Conservation (phyloP, 2,888 invertebrate genomes). For the Drosophila leonis region DNA sequence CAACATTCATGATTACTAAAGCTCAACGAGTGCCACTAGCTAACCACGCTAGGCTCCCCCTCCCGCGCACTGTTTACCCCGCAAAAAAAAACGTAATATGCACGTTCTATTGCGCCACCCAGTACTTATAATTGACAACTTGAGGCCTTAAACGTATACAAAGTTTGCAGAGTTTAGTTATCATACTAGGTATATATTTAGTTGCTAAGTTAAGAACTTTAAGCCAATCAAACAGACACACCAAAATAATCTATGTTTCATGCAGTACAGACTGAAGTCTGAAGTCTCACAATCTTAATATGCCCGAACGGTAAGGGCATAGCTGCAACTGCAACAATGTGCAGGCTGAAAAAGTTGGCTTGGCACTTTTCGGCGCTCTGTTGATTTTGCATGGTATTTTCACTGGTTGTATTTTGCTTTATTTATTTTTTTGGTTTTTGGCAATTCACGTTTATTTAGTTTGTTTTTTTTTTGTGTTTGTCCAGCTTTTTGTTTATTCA, state of each 20-base stretch:
- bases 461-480: neutral
- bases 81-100: too few species aligned
- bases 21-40: too few species aligned
- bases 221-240: too few species aligned
- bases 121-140: too few species aligned
- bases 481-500: slow-evolving; percentile 41
- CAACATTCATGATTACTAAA: too few species aligned
- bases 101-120: too few species aligned
- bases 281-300: neutral
- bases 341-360: slow-evolving; percentile 52
- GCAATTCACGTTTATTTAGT: slow-evolving; percentile 16
- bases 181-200: too few species aligned
- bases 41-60: too few species aligned
- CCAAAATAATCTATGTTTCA: too few species aligned
- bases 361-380: slow-evolving; percentile 33
- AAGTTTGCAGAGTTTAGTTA: too few species aligned
- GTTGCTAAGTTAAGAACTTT: too few species aligned
- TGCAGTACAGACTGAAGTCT: neutral
- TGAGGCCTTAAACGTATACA: neutral
- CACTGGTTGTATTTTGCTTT: slow-evolving; percentile 8
- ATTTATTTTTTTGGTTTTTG: slow-evolving; percentile 2
- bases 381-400: slow-evolving; percentile 43
- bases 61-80: too few species aligned
- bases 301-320: neutral
- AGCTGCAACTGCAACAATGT: slow-evolving; percentile 28